These are phyloP conservation scores for Leptestheria dahalacensis DNA, from an alignment of 1,140 invertebrate genomes.

Conservation along the genomic window DNA sequence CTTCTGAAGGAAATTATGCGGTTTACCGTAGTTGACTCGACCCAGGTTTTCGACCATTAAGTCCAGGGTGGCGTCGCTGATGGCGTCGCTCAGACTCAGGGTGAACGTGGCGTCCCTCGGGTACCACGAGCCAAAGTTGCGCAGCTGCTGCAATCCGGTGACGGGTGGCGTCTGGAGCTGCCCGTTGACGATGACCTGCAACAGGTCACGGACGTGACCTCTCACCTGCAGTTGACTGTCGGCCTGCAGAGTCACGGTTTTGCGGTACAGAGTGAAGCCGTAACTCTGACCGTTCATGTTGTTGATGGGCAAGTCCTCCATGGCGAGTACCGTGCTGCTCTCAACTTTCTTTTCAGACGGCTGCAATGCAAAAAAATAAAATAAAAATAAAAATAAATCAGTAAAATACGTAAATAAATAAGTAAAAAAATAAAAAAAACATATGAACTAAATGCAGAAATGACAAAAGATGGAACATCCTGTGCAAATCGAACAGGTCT, in stretches of 20 bases:
- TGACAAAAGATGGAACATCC: too few species aligned
- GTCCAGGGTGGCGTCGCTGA: slow-evolving; percentile 24
- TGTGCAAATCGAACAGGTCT: too few species aligned
- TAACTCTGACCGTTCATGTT: slow-evolving; percentile 30
- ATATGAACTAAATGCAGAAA: too few species aligned
- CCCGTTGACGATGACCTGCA: slow-evolving; percentile 33
- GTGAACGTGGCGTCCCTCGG: slow-evolving; percentile 15
- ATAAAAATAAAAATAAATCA: neutral
- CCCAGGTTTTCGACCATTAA: slow-evolving; percentile 43
- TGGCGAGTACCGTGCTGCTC: slow-evolving; percentile 19
- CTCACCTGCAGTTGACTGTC: slow-evolving; percentile 26
- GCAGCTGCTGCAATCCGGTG: slow-evolving; percentile 23
- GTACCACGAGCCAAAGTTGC: slow-evolving; percentile 34
- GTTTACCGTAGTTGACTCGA: slow-evolving; percentile 36
- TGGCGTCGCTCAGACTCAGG: slow-evolving; percentile 2
- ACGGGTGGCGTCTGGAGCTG: slow-evolving; percentile 26
- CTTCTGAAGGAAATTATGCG: slow-evolving; percentile 29
- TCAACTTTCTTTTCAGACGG: neutral
- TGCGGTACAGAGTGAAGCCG: slow-evolving; percentile 32
- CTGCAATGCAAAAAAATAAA: neutral
- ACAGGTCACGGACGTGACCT: slow-evolving; percentile 36
- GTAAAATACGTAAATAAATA: too few species aligned
- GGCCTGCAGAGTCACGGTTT: slow-evolving; percentile 15
- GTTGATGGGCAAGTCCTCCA: slow-evolving; percentile 32
- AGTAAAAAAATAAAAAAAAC: too few species aligned